Conservation (phyloP, 2,113 vertebrate species). For the Oryzias curvinotus region DNA sequence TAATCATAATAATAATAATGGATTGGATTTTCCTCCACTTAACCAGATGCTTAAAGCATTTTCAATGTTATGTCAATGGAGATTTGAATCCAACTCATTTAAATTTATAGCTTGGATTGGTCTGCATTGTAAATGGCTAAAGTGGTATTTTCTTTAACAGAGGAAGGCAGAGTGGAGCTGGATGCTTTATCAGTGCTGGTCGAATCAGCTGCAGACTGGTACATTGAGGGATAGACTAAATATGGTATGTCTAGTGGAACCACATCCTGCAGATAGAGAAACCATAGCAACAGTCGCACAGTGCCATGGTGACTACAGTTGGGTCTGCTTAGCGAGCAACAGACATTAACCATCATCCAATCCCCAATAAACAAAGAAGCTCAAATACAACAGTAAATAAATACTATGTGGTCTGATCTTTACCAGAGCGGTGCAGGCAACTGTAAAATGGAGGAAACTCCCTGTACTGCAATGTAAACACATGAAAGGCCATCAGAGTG, state of each 20-base stretch:
- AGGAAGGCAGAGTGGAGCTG: constrained; percentile 14
- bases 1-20: no score
- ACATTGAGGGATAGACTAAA: constrained; percentile 56
- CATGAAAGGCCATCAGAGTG: no score
- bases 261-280: constrained; percentile 71
- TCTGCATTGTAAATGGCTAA: background rate
- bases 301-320: constrained; percentile 56
- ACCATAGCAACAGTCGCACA: constrained; percentile 78
- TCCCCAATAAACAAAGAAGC: background rate
- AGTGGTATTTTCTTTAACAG: constrained; percentile 4
- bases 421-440: background rate
- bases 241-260: constrained; percentile 69
- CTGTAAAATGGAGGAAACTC: background rate
- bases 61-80: no score
- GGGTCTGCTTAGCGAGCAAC: constrained; percentile 44
- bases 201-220: constrained; percentile 35
- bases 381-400: background rate
- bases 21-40: no score
- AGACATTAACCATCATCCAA: constrained; percentile 16
- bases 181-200: constrained; percentile 40
- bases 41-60: no score
- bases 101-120: background rate
- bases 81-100: no score
- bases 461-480: no score
- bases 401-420: background rate